Evolutionary conservation across 2,888 invertebrate genomes (phyloP).

Genomic region (Cerastis leucographa): DNA sequence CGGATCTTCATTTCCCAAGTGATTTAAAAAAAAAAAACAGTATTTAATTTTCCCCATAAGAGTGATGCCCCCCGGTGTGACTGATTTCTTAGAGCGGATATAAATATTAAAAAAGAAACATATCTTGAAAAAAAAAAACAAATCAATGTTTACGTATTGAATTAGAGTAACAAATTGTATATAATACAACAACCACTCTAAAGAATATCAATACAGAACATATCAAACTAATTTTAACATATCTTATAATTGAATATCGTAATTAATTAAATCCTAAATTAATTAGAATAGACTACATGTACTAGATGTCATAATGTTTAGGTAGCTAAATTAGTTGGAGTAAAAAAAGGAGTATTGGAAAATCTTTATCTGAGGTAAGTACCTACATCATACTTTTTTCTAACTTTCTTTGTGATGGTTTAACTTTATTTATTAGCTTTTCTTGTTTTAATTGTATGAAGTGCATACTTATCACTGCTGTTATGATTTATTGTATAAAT

Average conservation of each 20-base stretch:
- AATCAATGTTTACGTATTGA: slow-evolving; percentile 80
- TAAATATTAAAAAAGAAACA: slow-evolving; percentile 65
- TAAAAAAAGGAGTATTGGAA: slow-evolving; percentile 30
- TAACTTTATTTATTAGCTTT: neutral
- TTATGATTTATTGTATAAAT: no score
- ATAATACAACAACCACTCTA: slow-evolving; percentile 87
- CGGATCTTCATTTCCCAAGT: slow-evolving; percentile 1
- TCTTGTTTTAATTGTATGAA: neutral
- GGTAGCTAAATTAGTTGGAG: slow-evolving; percentile 35
- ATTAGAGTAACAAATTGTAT: slow-evolving; percentile 84
- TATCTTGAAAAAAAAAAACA: slow-evolving; percentile 68
- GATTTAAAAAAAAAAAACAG: neutral
- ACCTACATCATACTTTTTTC: neutral
- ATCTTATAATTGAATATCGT: slow-evolving; percentile 52
- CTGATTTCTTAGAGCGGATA: slow-evolving; percentile 56
- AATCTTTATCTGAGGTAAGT: slow-evolving; percentile 50
- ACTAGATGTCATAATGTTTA: slow-evolving; percentile 22
- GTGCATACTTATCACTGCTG: neutral
- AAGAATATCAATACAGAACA: slow-evolving; percentile 90
- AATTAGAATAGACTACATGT: slow-evolving; percentile 16
- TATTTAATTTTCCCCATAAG: slow-evolving; percentile 72
- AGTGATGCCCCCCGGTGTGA: slow-evolving; percentile 85
- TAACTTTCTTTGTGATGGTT: neutral
- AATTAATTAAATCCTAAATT: slow-evolving; percentile 17
- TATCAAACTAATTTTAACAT: slow-evolving; percentile 81